Evolutionary conservation across 2,113 vertebrate genomes (phyloP), one percentile per base, ranked within the genome.

Genomic region (Orientallactaga bullata): DNA sequence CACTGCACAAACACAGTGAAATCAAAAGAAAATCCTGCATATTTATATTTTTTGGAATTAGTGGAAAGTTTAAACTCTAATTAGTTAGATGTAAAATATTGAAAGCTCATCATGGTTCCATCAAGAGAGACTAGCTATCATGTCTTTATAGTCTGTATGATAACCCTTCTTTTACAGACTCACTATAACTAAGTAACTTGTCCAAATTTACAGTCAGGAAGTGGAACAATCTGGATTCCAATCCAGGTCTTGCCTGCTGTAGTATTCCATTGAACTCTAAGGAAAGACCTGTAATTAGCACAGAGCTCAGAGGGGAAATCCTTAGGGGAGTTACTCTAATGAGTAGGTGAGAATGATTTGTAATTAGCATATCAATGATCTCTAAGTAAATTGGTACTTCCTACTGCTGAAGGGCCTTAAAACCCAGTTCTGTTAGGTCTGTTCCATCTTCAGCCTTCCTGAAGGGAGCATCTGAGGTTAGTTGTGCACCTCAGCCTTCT

Each of bases 271-370:
- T 6, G 4, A 35, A 83, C 51, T 69, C 51, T 35, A 51, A 35
- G 42, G 47, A 23, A 3, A 96, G 91, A 58, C 60, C 79, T 93
- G 93, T 71, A 88, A 95, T 95, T 92, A 93, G 80, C 37, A 15
- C 32, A 65, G 85, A 85, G 68, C 47, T 79, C 20, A 61, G 79
- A 90, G 37, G 69, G 39, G 83, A 42, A 84, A 58, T 79, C 85
- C 60, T 85, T 79, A 65, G 78, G 68, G 90, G 86, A 82, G 92
- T 89, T 63, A n/a, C 91, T 42, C 61, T 94, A 92, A 94, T 84
- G 91, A 95, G 94, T 86, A 93, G 95, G 93, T 89, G 73, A 95
- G 80, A 72, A 39, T 84, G 66, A 89, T 87, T 93, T 30, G 39
- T 94, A 91, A 94, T 94, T 95, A 95, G 68, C 87, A 51, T 58